Evolutionary conservation across 30 jellyfish, hydroid and myxozoan genomes (phyloP).

Genomic region (Turritopsis rubra): DNA sequence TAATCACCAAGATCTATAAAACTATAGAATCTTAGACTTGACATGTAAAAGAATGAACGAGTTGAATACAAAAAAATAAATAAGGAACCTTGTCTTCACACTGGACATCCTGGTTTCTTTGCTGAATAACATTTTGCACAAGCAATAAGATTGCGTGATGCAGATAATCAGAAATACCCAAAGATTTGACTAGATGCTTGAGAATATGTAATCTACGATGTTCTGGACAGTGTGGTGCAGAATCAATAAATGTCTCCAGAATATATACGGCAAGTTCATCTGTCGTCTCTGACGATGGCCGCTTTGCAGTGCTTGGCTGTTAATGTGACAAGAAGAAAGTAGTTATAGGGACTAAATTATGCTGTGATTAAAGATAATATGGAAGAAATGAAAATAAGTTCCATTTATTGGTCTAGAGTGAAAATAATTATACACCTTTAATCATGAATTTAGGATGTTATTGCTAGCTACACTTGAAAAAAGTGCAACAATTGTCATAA

Average conservation of each 20-base stretch:
- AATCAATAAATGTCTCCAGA: slow-evolving; percentile 85
- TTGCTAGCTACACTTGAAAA: too few species aligned
- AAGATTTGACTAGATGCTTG: slow-evolving; percentile 52
- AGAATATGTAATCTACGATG: slow-evolving; percentile 79
- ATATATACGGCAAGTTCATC: slow-evolving; percentile 50
- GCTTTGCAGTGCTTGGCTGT: slow-evolving; percentile 12
- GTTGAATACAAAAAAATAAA: too few species aligned
- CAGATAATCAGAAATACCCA: slow-evolving; percentile 45
- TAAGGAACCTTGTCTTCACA: neutral
- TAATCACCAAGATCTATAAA: neutral
- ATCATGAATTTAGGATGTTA: too few species aligned
- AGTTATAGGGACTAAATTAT: neutral
- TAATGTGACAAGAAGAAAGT: neutral
- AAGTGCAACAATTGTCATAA: too few species aligned
- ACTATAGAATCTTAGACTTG: neutral
- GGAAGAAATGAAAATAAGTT: too few species aligned
- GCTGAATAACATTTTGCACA: slow-evolving; percentile 43
- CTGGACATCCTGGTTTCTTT: slow-evolving; percentile 5
- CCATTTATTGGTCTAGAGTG: too few species aligned
- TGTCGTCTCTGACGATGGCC: slow-evolving; percentile 9
- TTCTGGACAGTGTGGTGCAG: slow-evolving; percentile 92
- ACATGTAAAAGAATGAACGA: too few species aligned
- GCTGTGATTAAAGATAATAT: too few species aligned
- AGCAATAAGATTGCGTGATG: slow-evolving; percentile 46
- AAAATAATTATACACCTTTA: too few species aligned